Base-by-base conservation (phyloP, 2,797 vertebrate species). In the Pangasius macronema region DNA sequence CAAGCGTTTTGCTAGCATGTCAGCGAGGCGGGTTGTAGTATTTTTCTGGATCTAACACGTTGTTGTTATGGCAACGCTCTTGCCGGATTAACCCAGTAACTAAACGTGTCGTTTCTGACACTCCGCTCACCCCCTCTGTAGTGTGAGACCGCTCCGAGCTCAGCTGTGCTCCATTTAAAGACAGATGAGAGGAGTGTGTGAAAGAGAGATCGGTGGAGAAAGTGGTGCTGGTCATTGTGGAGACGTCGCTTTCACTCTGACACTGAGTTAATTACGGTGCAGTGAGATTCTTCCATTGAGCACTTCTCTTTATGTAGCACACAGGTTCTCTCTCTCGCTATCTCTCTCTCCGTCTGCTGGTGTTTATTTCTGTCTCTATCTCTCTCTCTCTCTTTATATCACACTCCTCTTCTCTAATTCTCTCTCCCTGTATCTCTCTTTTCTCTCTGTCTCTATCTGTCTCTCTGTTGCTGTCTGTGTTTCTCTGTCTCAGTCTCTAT, bases 71-170 rank as follows among this genome's bases (percentile, higher is more conserved):
- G 57, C 33, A 63, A 63, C 79, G 20, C 57, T 27, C n/a, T 46
- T 14, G 1, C 9, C 4, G 20, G 57, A 77, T 79, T 53, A 65
- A 67, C 59, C 33, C 75, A 51, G 73, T 86, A 80, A 57, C 85
- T 80, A 86, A 86, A 85, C 33, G 61, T 68, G 76, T 33, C 13
- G 33, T 55, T 86, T 80, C 49, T 46, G 24, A 70, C 30, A 5
- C 79, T 59, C 20, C 1, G 20, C 77, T 81, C 53, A 16, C 5
- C 55, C 55, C 9, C 13, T 42, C 33, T 63, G 76, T 42, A 68
- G 75, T 8, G 42, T 2, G 42, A 77, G 53, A 77, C 42, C 9
- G 46, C 85, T 55, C 65, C 9, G 30, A 20, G 59, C 20, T 55
- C 24, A 5, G 13, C 46, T 67, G 61, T 67, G 85, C 4, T 86